phyloP scores from a whole-genome alignment of 2,797 vertebrate genomes.

The Notolepis coatsorum region DNA sequence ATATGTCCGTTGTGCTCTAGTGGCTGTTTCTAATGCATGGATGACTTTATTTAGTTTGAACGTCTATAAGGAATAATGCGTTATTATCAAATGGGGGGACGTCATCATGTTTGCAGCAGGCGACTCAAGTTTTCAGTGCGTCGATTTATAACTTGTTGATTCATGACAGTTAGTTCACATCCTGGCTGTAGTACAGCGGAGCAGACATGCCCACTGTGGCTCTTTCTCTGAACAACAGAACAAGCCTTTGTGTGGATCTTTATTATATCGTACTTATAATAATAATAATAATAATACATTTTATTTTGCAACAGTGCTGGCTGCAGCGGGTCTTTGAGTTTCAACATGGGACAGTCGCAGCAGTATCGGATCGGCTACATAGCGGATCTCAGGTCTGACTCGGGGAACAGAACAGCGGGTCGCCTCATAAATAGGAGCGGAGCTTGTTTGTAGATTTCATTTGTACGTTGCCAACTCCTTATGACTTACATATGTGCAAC shows the following conservation, averaged over 20 bases:
- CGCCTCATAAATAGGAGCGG: background rate
- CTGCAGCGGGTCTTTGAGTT: background rate
- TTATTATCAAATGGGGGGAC: too few relatives aligned
- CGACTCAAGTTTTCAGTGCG: conserved; percentile 4
- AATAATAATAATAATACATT: too few relatives aligned
- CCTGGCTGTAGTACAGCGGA: background rate
- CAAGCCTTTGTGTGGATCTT: too few relatives aligned
- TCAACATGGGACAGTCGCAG: background rate
- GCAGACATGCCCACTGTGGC: too few relatives aligned
- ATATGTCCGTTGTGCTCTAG: background rate
- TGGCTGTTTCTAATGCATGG: background rate
- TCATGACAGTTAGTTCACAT: conserved; percentile 11
- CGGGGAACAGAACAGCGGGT: background rate
- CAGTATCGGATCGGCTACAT: too few relatives aligned
- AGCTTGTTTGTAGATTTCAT: background rate
- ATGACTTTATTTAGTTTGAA: too few relatives aligned
- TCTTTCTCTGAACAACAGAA: too few relatives aligned
- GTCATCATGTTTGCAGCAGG: background rate
- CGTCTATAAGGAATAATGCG: background rate
- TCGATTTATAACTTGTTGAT: conserved; percentile 42
- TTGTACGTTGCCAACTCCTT: background rate
- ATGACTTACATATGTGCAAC: too few relatives aligned
- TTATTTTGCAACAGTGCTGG: too few relatives aligned
- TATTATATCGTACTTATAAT: background rate
- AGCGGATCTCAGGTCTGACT: too few relatives aligned